Conservation (phyloP, 2,888 invertebrate genomes). For the Tortrix viridana region DNA sequence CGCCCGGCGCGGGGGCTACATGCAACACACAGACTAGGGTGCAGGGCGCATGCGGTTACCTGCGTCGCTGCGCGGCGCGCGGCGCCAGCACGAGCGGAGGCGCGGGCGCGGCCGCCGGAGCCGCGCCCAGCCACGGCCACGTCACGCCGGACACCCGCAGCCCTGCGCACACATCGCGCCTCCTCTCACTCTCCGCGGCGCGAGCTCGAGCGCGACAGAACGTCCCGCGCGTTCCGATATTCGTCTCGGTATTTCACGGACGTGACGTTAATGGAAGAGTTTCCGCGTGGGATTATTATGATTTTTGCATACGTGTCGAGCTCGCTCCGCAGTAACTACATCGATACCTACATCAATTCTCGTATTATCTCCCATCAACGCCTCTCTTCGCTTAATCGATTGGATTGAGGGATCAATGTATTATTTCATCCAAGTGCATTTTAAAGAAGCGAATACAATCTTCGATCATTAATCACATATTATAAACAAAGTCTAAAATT, state of each 20-base stretch:
- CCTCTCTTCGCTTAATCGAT: constrained; percentile 22
- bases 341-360: constrained; percentile 31
- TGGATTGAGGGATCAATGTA: constrained; percentile 12
- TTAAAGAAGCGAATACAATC: constrained; percentile 45
- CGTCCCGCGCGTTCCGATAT: constrained; percentile 7
- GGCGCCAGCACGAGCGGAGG: constrained; percentile 89
- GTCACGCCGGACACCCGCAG: constrained; percentile 90
- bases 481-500: constrained; percentile 42
- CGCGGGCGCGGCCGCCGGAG: constrained; percentile 85
- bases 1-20: constrained; percentile 91
- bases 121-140: constrained; percentile 90
- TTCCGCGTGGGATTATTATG: not conserved
- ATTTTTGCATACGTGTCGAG: constrained; percentile 1
- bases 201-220: constrained; percentile 10
- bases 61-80: constrained; percentile 89
- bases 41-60: constrained; percentile 76
- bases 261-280: not conserved
- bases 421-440: constrained; percentile 41
- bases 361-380: constrained; percentile 19
- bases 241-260: not conserved
- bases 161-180: constrained; percentile 85
- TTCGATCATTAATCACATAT: constrained; percentile 57
- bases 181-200: constrained; percentile 53
- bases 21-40: constrained; percentile 56
- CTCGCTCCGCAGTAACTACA: constrained; percentile 19